A percentile compares a stretch with the other conserved stretches of the same genome.
phyloP scores from a whole-genome alignment of 2,797 vertebrate species.

The Gymnoscopelus microlampas region DNA sequence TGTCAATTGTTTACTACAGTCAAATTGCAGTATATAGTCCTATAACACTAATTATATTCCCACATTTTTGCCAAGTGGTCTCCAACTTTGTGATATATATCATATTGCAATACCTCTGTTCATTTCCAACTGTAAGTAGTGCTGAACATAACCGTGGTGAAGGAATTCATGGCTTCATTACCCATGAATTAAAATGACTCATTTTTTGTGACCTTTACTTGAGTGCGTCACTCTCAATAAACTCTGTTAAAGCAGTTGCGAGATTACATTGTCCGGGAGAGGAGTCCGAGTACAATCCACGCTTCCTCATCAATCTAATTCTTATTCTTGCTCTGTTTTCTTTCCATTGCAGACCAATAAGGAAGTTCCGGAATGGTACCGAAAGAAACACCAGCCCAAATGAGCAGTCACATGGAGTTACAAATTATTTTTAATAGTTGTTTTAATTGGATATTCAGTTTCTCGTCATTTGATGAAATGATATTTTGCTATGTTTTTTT shows the following conservation, averaged over 20 bases:
- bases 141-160: not conserved
- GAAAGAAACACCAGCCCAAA: conserved; percentile 69
- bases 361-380: conserved; percentile 74
- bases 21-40: no score
- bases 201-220: not conserved
- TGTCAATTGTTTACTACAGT: no score
- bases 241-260: not conserved
- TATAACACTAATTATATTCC: no score
- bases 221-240: not conserved
- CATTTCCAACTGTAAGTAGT: not conserved
- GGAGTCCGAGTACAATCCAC: not conserved
- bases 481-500: not conserved
- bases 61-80: not conserved
- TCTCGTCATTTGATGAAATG: not conserved
- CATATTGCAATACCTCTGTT: no score
- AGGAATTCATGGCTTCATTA: not conserved
- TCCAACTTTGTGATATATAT: not conserved
- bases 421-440: conserved; percentile 9
- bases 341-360: conserved; percentile 75
- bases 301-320: conserved; percentile 5
- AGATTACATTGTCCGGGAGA: no score
- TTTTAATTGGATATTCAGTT: conserved; percentile 25
- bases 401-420: conserved; percentile 38
- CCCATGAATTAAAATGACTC: not conserved
- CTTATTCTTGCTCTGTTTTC: conserved; percentile 1